These are phyloP conservation scores for Armadillidium nasatum DNA, from an alignment of 1,140 invertebrate species.

Conservation along the genomic window DNA sequence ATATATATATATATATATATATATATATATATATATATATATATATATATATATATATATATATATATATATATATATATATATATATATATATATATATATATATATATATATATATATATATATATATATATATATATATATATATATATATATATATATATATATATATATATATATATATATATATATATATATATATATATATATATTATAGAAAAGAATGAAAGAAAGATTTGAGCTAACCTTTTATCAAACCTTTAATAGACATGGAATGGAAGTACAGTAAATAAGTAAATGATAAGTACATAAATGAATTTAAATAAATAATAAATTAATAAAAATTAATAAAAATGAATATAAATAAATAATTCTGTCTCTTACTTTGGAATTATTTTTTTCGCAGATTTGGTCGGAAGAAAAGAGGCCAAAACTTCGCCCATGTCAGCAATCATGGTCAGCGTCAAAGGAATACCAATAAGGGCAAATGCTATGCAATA, in stretches of 20 bases:
- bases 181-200: slow-evolving; percentile 6
- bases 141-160: slow-evolving; percentile 17
- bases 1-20: background rate
- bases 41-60: background rate
- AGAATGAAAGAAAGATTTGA: too few relatives aligned
- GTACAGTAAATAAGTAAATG: too few relatives aligned
- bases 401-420: slow-evolving; percentile 49
- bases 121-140: slow-evolving; percentile 2
- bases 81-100: background rate
- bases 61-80: background rate
- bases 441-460: slow-evolving; percentile 88
- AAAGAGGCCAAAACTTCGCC: slow-evolving; percentile 76
- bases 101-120: background rate
- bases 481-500: slow-evolving; percentile 91
- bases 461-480: slow-evolving; percentile 84
- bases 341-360: too few relatives aligned
- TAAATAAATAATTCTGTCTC: too few relatives aligned
- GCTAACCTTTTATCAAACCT: too few relatives aligned
- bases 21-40: slow-evolving; percentile 19
- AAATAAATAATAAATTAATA: too few relatives aligned
- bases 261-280: too few relatives aligned
- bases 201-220: too few relatives aligned
- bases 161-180: slow-evolving; percentile 19
- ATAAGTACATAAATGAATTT: too few relatives aligned
- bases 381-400: slow-evolving; percentile 28